Base-by-base conservation (phyloP, 2,888 invertebrate genomes). In the Phengaris alcon region DNA sequence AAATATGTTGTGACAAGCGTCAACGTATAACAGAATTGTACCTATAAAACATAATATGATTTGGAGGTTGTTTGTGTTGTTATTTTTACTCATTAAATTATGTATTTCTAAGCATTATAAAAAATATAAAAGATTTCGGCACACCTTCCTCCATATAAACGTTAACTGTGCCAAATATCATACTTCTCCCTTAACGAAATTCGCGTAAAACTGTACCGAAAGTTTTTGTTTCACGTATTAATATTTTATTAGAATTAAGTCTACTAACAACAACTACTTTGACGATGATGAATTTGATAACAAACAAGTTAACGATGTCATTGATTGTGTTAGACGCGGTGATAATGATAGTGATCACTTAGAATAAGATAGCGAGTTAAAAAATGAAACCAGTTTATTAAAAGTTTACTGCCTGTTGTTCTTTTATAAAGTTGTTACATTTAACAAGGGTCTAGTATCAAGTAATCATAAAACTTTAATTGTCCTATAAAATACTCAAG, bases 401-500 rank as follows among this genome's bases (percentile, higher is more conserved):
- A 64, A 44, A 12, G 64, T 44, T 64, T 15, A 70, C 48, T 9
- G 10, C 70, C 35, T 44, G 54, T 44, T 68, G 68, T 55, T 55
- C 15, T 64, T 72, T 7, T 69, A 75, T 75, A 69, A 69, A 75
- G 74, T 75, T 75, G 74, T 75, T 69, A 15, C 54, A 52, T 75
- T 68, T 69, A 75, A 75, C 68, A 48, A 75, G 69, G 55, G 75
- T 55, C 75, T 72, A 54, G 69, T 35, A 69, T 69, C 69, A 69
- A 46, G 75, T 69, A 55, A 55, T 69, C 69, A 75, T 75, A 75
- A 75, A 75, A 75, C 52, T 75, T 75, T 75, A 75, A 75, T 70
- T 75, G 48, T 55, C 55, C 69, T 69, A 75, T 75, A 75, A 70
- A 69, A 15, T 75, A 57, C 55, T 75, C 15, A 76, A 68, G 52